Percentiles rank a stretch among this genome's conserved stretches.
Evolutionary conservation across 2,113 vertebrate species (phyloP).

Genomic region (Hydropotes inermis): DNA sequence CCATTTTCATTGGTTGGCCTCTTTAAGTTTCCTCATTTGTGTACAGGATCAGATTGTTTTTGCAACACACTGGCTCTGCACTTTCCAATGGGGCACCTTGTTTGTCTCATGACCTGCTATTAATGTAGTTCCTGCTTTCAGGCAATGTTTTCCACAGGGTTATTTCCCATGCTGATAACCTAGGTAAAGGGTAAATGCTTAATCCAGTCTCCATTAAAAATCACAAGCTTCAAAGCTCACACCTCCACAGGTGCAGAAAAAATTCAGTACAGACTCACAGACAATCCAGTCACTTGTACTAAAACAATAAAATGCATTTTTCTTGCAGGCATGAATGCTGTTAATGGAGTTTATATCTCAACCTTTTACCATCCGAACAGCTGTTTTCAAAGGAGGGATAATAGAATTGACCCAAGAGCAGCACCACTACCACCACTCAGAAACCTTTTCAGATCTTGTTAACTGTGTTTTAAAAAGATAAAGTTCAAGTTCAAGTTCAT

Average conservation of each 20-base stretch:
- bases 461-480: neutral
- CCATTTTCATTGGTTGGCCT: neutral
- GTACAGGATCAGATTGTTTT: conserved; percentile 1
- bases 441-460: neutral
- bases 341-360: neutral
- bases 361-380: neutral
- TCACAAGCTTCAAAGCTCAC: conserved; percentile 20
- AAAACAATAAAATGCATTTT: conserved; percentile 36
- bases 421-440: neutral
- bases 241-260: neutral
- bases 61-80: neutral
- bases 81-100: neutral
- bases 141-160: conserved; percentile 10
- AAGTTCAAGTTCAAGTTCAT: neutral
- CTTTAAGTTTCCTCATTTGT: conserved; percentile 30
- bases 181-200: neutral
- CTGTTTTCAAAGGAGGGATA: neutral
- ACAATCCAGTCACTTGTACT: neutral
- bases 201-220: conserved; percentile 52
- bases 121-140: conserved; percentile 23
- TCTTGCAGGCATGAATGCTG: neutral
- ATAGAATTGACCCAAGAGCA: neutral
- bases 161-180: conserved; percentile 33
- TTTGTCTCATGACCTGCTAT: neutral
- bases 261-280: neutral